Percentiles rank a stretch among this genome's conserved stretches.
Evolutionary conservation across 2,113 vertebrate species (phyloP).

Genomic region (Procapra przewalskii): DNA sequence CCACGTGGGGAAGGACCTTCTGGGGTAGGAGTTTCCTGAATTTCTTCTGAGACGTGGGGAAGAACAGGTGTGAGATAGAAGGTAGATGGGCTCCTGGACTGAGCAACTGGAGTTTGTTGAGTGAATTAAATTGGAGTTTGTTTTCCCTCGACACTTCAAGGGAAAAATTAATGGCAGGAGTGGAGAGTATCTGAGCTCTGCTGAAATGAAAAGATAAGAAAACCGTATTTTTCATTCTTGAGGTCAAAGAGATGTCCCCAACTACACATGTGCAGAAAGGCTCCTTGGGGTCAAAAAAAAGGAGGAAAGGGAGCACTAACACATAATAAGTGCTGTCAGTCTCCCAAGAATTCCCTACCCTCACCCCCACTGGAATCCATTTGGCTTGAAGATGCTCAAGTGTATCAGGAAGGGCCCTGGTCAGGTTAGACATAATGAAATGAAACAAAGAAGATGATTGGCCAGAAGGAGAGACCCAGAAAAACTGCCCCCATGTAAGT

Average conservation of each 20-base stretch:
- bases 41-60: not conserved
- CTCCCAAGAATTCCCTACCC: not conserved
- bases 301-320: not conserved
- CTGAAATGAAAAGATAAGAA: not conserved
- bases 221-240: not conserved
- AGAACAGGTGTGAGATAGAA: not conserved
- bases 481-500: not conserved
- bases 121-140: not conserved
- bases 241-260: not conserved
- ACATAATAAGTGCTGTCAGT: not conserved
- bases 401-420: not conserved
- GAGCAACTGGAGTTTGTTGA: not conserved
- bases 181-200: not conserved
- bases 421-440: not conserved
- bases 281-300: not conserved
- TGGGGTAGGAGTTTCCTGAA: not conserved
- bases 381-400: not conserved
- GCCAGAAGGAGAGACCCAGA: not conserved
- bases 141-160: not conserved
- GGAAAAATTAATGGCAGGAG: not conserved
- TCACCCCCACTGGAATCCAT: not conserved
- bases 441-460: not conserved
- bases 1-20: not conserved
- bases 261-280: not conserved
- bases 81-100: not conserved